Evolutionary conservation across 2,797 vertebrate genomes (phyloP).

Genomic region (Pangasius mekongensis): DNA sequence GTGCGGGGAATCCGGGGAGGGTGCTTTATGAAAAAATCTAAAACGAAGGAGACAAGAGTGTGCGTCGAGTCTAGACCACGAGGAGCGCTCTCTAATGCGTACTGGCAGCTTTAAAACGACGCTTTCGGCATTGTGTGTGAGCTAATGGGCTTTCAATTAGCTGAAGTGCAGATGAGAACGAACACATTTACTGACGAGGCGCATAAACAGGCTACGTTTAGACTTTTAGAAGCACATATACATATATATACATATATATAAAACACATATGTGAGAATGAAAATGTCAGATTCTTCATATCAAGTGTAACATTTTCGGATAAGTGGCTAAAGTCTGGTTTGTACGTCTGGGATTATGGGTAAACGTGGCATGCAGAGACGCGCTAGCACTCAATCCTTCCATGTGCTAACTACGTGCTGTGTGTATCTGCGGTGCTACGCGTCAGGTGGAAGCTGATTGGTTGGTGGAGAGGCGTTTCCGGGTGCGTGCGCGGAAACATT

Average conservation of each 20-base stretch:
- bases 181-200: neutral
- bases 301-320: neutral
- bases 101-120: constrained; percentile 86
- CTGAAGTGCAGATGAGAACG: neutral
- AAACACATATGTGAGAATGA: neutral
- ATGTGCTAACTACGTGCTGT: no score
- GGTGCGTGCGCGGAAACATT: neutral
- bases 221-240: neutral
- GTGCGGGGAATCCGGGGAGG: constrained; percentile 83
- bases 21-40: constrained; percentile 81
- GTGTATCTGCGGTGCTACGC: neutral
- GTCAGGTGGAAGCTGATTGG: neutral
- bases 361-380: neutral
- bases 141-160: constrained; percentile 31
- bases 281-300: neutral
- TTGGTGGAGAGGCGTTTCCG: neutral
- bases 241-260: neutral
- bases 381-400: neutral
- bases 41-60: constrained; percentile 86
- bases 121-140: constrained; percentile 57
- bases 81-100: constrained; percentile 82
- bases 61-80: constrained; percentile 79
- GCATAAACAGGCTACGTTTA: neutral
- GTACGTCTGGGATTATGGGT: neutral
- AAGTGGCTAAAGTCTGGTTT: neutral